Base-by-base conservation (phyloP, 1,140 invertebrate genomes). In the Araneus ventricosus region DNA sequence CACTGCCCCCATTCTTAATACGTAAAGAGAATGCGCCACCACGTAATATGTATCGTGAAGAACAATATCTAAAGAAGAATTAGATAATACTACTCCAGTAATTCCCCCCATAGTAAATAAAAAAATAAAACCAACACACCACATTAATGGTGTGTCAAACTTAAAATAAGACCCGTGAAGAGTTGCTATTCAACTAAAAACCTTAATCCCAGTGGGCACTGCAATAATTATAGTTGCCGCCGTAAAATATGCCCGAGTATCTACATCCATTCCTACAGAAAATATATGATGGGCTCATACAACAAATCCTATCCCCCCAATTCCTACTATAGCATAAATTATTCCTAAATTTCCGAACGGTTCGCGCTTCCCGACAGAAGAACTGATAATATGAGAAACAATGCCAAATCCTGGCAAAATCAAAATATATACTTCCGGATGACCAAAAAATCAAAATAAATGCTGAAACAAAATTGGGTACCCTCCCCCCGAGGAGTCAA, bases 381-480 rank as follows among this genome's bases (percentile, higher is more conserved):
- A 95, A 57, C 95, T 96, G 95, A 97, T 96, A 95, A 97, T 97
- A 95, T 97, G 96, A 45, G 96, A 97, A 95, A 97, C 96, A 95
- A 97, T 96, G 30, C 96, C 96, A 96, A 97, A 97, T 39, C 95
- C 96, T 34, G 96, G 96, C 45, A 97, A 92, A 95, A 97, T 96
- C 94, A 96, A 94, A 97, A 98, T 97, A 95, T 97, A 97, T 94
- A 97, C 97, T 96, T 97, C n/a, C n/a, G n/a, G n/a, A n/a, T n/a
- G n/a, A n/a, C n/a, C n/a, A 96, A 97, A 97, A 95, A 97, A 97
- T 96, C 97, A 97, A 96, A 97, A 97, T 96, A 97, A 96, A 95
- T 97, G 97, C 96, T 97, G 97, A 94, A 97, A 97, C 94, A 97
- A 94, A 95, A 97, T 96, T 82, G 97, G 97, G 94, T 97, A 97